phyloP scores from a whole-genome alignment of 2,888 invertebrate genomes.

The Temnothorax rugatulus region DNA sequence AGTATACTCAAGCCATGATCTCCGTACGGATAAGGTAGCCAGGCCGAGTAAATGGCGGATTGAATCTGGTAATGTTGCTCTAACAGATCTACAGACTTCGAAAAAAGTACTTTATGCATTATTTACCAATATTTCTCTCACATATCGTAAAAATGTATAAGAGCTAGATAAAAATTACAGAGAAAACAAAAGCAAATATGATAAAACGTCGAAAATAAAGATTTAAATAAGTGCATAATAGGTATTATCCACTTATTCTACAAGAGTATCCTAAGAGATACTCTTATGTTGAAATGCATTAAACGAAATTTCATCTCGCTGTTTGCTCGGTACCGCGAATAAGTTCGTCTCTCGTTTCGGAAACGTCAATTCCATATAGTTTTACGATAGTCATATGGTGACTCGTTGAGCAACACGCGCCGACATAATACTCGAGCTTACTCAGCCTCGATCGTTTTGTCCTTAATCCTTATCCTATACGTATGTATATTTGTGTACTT shows the following conservation, averaged over 20 bases:
- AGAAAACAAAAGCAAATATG: not conserved
- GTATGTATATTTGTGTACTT: conserved; percentile 47
- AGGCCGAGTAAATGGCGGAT: conserved; percentile 25
- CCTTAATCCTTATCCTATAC: conserved; percentile 71
- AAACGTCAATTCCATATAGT: conserved; percentile 48
- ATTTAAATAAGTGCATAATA: not conserved
- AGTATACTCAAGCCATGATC: conserved; percentile 39
- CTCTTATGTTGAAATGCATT: not conserved
- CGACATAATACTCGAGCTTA: conserved; percentile 65
- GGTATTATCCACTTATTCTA: too few species aligned
- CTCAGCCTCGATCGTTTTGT: conserved; percentile 71
- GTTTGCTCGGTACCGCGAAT: conserved; percentile 37
- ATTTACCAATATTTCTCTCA: not conserved
- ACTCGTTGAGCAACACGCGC: conserved; percentile 50
- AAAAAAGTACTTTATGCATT: not conserved
- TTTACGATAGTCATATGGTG: conserved; percentile 46
- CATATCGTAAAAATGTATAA: not conserved
- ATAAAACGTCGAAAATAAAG: not conserved
- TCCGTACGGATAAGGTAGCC: conserved; percentile 32
- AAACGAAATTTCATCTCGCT: not conserved
- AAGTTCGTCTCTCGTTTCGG: conserved; percentile 39
- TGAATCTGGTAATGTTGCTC: conserved; percentile 10
- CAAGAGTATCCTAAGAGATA: not conserved
- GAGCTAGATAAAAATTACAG: not conserved
- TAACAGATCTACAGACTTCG: not conserved